Evolutionary conservation across 1,140 invertebrate species (phyloP), one percentile per base, ranked within the genome.

Genomic region (Andrena cerasifolii): DNA sequence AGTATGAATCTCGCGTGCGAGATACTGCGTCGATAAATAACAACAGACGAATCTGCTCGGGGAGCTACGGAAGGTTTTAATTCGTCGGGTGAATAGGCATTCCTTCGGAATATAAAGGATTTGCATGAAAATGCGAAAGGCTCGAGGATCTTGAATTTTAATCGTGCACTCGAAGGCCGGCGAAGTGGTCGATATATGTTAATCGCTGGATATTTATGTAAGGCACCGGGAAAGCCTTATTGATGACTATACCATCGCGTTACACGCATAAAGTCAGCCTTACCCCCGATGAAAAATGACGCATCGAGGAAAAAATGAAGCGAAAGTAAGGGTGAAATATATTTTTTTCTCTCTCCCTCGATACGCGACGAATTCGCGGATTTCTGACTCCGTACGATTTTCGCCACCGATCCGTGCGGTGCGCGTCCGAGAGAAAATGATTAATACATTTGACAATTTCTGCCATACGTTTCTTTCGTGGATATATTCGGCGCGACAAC

Each of bases 171-270:
- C 21, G 53, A 70, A 70, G 24, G 63, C 31, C 53, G 16, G 51
- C 62, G 51, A 59, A 56, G 40, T 58, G 74, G 56, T 77, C 74
- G 66, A 77, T 77, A 77, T 77, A 77, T 71, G 75, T 77, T 77
- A 77, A 77, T 71, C 75, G 56, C 26, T 8, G 45, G 67, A 77
- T 77, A 77, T 77, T 77, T 77, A 77, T 77, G 74, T 43, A 67
- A 77, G 45, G 51, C 56, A 53, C 24, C 36, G 1, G 43, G 45
- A 14, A 71, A 77, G 75, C 67, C 56, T 77, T 77, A 77, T 77
- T 71, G 75, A 77, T 77, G 66, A 77, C 66, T 43, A 47, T 71
- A 58, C 56, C 47, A 45, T 33, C 40, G 43, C 26, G 45, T 45
- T 33, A 53, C 75, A 45, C 54, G 75, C 43, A n/a, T 31, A 45